phyloP scores from a whole-genome alignment of 2,888 invertebrate species.

The Odontothrips loti region DNA sequence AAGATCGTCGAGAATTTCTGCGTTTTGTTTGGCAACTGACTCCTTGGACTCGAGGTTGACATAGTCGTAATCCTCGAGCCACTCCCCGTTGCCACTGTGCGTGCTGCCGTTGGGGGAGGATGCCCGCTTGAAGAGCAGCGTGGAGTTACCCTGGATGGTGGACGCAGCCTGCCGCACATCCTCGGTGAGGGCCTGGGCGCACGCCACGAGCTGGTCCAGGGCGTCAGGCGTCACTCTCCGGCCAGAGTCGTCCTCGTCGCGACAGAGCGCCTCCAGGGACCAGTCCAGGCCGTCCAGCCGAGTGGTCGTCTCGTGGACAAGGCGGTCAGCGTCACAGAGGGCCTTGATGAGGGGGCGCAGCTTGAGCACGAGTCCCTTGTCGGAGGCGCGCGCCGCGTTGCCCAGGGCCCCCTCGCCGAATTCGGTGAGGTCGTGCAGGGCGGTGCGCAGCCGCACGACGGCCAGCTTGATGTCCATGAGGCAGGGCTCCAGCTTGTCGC shows the following conservation, averaged over 20 bases:
- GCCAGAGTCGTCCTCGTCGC: slow-evolving; percentile 50
- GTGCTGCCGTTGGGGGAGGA: slow-evolving; percentile 44
- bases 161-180: slow-evolving; percentile 86
- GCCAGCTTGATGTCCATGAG: slow-evolving; percentile 80
- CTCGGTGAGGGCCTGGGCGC: slow-evolving; percentile 79
- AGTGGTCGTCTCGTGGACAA: slow-evolving; percentile 72
- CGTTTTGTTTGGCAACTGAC: slow-evolving; percentile 64
- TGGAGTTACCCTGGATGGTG: slow-evolving; percentile 83
- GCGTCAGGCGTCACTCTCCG: slow-evolving; percentile 60
- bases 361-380: slow-evolving; percentile 70
- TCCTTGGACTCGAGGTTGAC: slow-evolving; percentile 75
- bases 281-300: slow-evolving; percentile 72
- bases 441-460: slow-evolving; percentile 69
- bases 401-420: slow-evolving; percentile 85
- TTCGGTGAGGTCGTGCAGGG: slow-evolving; percentile 80
- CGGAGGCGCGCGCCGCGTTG: slow-evolving; percentile 76
- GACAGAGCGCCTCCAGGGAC: slow-evolving; percentile 57
- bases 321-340: slow-evolving; percentile 70
- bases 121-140: slow-evolving; percentile 68
- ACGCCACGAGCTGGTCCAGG: slow-evolving; percentile 81
- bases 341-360: slow-evolving; percentile 75
- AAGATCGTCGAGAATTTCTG: slow-evolving; percentile 66
- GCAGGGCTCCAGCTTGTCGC: slow-evolving; percentile 70
- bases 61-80: slow-evolving; percentile 86
- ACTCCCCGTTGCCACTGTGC: slow-evolving; percentile 51